A percentile compares a stretch with the other conserved stretches of the same genome.
phyloP scores from a whole-genome alignment of 2,113 vertebrate genomes.

The Aspidoscelis tigris region DNA sequence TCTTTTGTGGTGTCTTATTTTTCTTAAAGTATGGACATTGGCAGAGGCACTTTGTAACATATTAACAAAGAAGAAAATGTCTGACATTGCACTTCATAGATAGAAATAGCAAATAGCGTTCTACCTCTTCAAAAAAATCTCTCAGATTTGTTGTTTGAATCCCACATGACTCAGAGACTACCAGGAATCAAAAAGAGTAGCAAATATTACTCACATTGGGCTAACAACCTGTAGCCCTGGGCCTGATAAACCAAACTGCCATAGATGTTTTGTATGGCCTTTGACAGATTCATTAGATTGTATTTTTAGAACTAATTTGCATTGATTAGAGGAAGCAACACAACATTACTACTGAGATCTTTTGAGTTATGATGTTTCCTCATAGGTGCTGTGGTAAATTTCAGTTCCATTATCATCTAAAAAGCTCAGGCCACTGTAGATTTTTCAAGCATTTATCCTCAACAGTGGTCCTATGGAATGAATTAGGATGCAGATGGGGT shows the following conservation, averaged over 20 bases:
- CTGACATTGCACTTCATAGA: no score
- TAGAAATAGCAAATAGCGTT: no score
- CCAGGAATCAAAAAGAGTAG: not conserved
- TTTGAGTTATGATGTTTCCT: not conserved
- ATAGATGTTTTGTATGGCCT: rapidly evolving
- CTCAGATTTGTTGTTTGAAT: rapidly evolving
- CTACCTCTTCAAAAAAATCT: no score
- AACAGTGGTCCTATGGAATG: not conserved
- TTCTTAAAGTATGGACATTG: not conserved
- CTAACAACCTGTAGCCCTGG: not conserved
- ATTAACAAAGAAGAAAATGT: no score
- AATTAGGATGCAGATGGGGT: not conserved
- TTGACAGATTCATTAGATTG: not conserved
- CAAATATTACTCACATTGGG: not conserved
- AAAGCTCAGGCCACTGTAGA: not conserved
- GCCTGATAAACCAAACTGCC: not conserved
- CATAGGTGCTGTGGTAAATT: not conserved
- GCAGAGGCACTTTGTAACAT: no score
- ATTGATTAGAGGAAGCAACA: not conserved
- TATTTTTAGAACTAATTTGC: not conserved
- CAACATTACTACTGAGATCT: not conserved
- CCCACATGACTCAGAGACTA: not conserved
- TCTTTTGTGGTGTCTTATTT: not conserved
- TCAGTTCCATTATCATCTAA: not conserved
- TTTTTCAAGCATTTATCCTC: not conserved